Evolutionary conservation across 1,140 invertebrate species (phyloP), one percentile per base, ranked within the genome.

Genomic region (Hestina assimilis): DNA sequence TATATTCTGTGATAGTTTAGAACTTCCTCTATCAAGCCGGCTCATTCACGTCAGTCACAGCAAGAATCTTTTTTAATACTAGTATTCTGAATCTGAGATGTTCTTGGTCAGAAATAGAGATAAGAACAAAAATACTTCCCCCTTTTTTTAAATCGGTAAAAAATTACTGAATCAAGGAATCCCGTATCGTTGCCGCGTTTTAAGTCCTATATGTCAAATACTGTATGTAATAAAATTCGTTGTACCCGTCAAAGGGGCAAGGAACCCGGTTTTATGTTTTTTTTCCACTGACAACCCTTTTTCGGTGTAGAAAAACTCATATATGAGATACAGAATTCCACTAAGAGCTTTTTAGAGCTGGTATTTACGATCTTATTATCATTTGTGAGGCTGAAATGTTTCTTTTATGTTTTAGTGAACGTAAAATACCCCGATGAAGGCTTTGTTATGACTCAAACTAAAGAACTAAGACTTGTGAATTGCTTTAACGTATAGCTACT

Each of bases 151-250:
- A n/a, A n/a, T n/a, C n/a, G n/a, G n/a, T n/a, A n/a, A n/a, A n/a
- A n/a, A n/a, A n/a, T n/a, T n/a, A n/a, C n/a, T n/a, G n/a, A n/a
- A n/a, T n/a, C n/a, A n/a, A n/a, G n/a, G n/a, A n/a, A n/a, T n/a
- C n/a, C n/a, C n/a, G n/a, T 38, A 9, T 38, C 15, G 31, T 35
- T 38, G 33, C n/a, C n/a, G n/a, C 33, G 15, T 24, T 59, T 59
- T 59, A 59, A 31, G 33, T 51, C 43, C 62, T 72, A 75, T 81
- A 75, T 75, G 72, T 84, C 79, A 80, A 72, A 70, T 66, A 71
- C 72, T 66, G 69, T 75, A 69, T 55, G 66, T 66, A 73, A 83
- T 86, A 85, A 81, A 86, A 80, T 71, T 74, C 63, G 59, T 70
- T 26, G 29, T 41, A 66, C 57, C 61, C 72, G 73, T 77, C 73